phyloP scores from a whole-genome alignment of 2,797 vertebrate species.

The Hypotaenidia philippensis region DNA sequence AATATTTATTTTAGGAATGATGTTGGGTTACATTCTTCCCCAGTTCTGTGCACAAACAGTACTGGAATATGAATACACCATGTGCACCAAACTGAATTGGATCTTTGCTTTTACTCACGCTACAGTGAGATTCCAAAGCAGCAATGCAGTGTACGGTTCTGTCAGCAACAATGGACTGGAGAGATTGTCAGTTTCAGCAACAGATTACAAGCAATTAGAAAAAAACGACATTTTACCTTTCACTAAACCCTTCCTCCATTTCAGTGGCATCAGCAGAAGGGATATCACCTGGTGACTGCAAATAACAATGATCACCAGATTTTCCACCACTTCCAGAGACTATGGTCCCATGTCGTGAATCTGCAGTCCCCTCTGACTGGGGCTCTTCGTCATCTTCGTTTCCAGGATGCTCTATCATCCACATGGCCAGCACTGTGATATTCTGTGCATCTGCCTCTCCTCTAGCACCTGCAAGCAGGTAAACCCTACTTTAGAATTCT shows the following conservation, averaged over 20 bases:
- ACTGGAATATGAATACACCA: not conserved
- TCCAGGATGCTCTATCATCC: slow-evolving; percentile 97
- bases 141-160: not conserved
- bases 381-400: slow-evolving; percentile 91
- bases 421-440: slow-evolving; percentile 97
- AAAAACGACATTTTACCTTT: slow-evolving; percentile 81
- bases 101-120: not conserved
- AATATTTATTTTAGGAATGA: not conserved
- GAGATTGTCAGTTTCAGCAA: not conserved
- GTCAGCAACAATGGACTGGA: not conserved
- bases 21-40: not conserved
- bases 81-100: not conserved
- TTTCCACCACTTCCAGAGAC: slow-evolving; percentile 86
- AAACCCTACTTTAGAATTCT: not conserved
- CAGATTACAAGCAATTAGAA: not conserved
- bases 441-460: slow-evolving; percentile 97
- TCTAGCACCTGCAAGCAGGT: slow-evolving; percentile 84
- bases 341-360: slow-evolving; percentile 81
- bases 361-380: slow-evolving; percentile 77
- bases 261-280: slow-evolving; percentile 89
- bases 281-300: slow-evolving; percentile 91
- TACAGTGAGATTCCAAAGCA: not conserved
- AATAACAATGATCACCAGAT: slow-evolving; percentile 87
- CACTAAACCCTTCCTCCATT: slow-evolving; percentile 94
- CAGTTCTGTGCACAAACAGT: not conserved